Evolutionary conservation across 2,113 vertebrate genomes (phyloP).

Genomic region (Corvus moneduloides): DNA sequence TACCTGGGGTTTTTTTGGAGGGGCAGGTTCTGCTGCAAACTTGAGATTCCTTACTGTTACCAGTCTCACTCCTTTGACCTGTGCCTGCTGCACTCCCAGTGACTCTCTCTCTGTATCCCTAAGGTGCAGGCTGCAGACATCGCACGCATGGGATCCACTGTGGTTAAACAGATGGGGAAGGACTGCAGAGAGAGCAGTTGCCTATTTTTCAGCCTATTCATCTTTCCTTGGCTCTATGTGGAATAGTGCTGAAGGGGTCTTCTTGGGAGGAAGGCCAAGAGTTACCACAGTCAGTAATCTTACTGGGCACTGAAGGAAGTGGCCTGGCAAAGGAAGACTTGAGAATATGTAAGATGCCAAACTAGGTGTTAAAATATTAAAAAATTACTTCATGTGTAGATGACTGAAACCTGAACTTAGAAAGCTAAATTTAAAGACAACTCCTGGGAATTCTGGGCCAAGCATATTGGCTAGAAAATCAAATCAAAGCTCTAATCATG

Average conservation of each 20-base stretch:
- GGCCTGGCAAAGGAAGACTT: neutral
- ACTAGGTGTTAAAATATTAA: neutral
- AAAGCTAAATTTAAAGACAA: neutral
- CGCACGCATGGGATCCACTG: neutral
- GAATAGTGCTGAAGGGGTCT: neutral
- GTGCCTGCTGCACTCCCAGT: rapidly evolving
- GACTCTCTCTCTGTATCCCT: neutral
- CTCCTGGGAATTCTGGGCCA: neutral
- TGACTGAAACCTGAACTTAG: neutral
- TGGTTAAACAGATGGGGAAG: neutral
- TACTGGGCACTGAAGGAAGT: neutral
- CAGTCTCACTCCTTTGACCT: neutral
- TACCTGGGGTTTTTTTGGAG: neutral
- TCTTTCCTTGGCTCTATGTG: neutral
- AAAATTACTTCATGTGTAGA: neutral
- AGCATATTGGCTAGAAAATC: neutral
- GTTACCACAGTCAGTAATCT: neutral
- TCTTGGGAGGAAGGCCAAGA: neutral
- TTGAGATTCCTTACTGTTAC: neutral
- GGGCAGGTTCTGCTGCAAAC: neutral
- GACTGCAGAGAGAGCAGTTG: neutral
- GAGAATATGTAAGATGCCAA: neutral
- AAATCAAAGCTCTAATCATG: neutral
- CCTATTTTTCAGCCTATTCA: neutral
- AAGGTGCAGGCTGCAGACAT: neutral